phyloP scores from a whole-genome alignment of 2,113 vertebrate species.

The Corynorhinus townsendii region DNA sequence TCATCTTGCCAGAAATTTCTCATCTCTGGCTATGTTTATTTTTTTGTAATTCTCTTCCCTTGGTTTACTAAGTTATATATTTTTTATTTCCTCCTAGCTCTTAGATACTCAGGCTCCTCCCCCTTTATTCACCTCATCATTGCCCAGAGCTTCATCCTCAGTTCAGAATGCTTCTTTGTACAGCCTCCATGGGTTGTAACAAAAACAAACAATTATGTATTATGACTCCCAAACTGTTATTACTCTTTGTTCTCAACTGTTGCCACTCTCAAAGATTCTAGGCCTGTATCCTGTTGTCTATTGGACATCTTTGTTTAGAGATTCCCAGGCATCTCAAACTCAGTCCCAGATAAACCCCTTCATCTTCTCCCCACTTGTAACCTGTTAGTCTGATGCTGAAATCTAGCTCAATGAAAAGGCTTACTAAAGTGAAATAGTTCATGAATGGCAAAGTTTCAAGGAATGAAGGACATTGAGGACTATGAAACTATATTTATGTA shows the following conservation, averaged over 20 bases:
- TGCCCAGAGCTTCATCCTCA: not conserved
- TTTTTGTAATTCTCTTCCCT: not conserved
- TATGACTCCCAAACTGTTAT: not conserved
- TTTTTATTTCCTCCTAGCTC: not conserved
- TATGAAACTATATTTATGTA: not conserved
- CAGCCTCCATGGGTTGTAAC: not conserved
- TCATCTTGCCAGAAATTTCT: not conserved
- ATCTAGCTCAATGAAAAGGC: not conserved
- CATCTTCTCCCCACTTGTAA: not conserved
- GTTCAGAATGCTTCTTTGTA: not conserved
- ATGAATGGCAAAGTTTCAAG: conserved; percentile 15
- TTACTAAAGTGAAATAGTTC: not conserved
- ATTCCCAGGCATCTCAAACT: not conserved
- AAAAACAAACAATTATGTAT: not conserved
- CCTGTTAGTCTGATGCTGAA: not conserved
- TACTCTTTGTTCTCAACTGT: not conserved
- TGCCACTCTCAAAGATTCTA: not conserved
- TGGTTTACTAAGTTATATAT: not conserved
- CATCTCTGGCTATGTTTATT: not conserved
- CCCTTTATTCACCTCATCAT: not conserved
- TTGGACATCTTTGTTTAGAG: not conserved
- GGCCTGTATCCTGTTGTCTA: not conserved
- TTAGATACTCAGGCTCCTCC: not conserved
- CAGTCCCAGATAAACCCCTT: not conserved
- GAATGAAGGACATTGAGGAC: not conserved